phyloP scores from a whole-genome alignment of 2,888 invertebrate genomes.

The Tachina grossa region DNA sequence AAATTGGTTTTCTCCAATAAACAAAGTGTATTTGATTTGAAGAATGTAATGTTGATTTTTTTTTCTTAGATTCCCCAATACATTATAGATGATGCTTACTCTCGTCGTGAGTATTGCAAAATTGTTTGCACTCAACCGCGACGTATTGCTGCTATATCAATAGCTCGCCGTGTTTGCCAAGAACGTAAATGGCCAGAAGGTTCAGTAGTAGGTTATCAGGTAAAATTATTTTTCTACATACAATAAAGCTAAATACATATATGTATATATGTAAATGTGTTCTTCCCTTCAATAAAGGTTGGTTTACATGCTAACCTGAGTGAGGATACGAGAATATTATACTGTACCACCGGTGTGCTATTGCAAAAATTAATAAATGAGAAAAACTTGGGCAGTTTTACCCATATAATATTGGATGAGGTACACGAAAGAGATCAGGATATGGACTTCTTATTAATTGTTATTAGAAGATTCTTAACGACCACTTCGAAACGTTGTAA shows the following conservation, averaged over 20 bases:
- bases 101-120: slow-evolving; percentile 88
- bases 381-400: slow-evolving; percentile 90
- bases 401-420: slow-evolving; percentile 96
- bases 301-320: slow-evolving; percentile 75
- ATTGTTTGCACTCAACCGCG: slow-evolving; percentile 97
- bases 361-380: slow-evolving; percentile 88
- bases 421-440: slow-evolving; percentile 96
- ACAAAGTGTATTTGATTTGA: too few relatives aligned
- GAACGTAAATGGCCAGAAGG: slow-evolving; percentile 93
- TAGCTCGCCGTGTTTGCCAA: slow-evolving; percentile 91
- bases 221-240: slow-evolving; percentile 79
- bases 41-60: neutral
- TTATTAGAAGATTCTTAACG: slow-evolving; percentile 90
- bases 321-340: slow-evolving; percentile 88
- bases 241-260: neutral
- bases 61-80: slow-evolving; percentile 90
- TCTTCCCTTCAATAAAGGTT: slow-evolving; percentile 72
- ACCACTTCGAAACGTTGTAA: slow-evolving; percentile 87
- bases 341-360: slow-evolving; percentile 94
- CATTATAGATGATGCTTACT: slow-evolving; percentile 91
- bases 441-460: slow-evolving; percentile 93
- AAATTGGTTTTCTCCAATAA: neutral
- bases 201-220: slow-evolving; percentile 94
- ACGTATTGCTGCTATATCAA: slow-evolving; percentile 95
- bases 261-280: too few relatives aligned